These are phyloP conservation scores for Hydriomena furcata DNA, from an alignment of 2,888 invertebrate species.

Conservation along the genomic window DNA sequence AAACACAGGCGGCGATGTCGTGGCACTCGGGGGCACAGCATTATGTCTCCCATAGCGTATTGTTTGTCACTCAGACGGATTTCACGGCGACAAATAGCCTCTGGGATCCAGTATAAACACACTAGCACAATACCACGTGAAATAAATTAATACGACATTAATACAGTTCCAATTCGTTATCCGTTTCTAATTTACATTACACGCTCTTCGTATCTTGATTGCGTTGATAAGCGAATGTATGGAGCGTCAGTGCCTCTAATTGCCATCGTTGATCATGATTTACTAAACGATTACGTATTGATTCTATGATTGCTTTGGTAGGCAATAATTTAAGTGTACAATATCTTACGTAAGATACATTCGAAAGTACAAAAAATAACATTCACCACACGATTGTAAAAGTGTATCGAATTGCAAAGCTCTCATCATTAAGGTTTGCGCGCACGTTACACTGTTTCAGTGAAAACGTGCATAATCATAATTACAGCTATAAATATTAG, in stretches of 20 bases:
- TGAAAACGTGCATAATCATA: slow-evolving; percentile 43
- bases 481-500: slow-evolving; percentile 44
- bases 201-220: slow-evolving; percentile 31
- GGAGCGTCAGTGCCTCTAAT: slow-evolving; percentile 34
- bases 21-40: slow-evolving; percentile 59
- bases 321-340: slow-evolving; percentile 21
- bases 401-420: slow-evolving; percentile 69
- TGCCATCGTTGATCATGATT: slow-evolving; percentile 30
- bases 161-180: slow-evolving; percentile 41
- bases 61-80: slow-evolving; percentile 78
- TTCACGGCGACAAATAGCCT: slow-evolving; percentile 77
- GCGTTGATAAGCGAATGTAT: slow-evolving; percentile 34
- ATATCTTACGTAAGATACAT: slow-evolving; percentile 34
- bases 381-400: slow-evolving; percentile 58
- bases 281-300: slow-evolving; percentile 23
- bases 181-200: slow-evolving; percentile 35
- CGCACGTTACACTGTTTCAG: slow-evolving; percentile 41
- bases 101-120: slow-evolving; percentile 63
- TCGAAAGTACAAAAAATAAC: slow-evolving; percentile 52
- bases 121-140: slow-evolving; percentile 55
- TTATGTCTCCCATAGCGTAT: slow-evolving; percentile 70
- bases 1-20: slow-evolving; percentile 58
- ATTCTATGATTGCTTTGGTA: slow-evolving; percentile 28
- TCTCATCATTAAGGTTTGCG: slow-evolving; percentile 44
- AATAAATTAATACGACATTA: slow-evolving; percentile 66